A percentile compares a stretch with the other conserved stretches of the same genome.
Evolutionary conservation across 1,140 invertebrate species (phyloP).

Genomic region (Drosophila nebulosa): DNA sequence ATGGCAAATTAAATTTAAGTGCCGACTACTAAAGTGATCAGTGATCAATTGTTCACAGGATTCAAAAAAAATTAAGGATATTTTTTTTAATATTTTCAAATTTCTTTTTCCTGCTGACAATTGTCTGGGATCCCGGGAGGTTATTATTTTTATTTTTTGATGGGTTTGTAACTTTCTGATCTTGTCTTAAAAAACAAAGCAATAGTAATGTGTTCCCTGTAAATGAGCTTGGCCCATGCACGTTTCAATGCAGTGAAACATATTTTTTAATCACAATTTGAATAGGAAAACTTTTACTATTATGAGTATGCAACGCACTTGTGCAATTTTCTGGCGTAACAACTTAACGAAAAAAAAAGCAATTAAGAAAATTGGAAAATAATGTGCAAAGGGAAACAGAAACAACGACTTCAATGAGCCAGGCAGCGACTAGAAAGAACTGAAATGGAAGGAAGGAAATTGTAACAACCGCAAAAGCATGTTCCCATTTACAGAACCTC

Average conservation of each 20-base stretch:
- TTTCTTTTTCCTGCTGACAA: too few relatives aligned
- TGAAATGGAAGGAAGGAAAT: constrained; percentile 9
- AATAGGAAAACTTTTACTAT: neutral
- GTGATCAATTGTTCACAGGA: too few relatives aligned
- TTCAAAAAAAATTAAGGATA: too few relatives aligned
- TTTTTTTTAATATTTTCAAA: too few relatives aligned
- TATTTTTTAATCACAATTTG: neutral
- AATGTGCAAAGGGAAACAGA: neutral
- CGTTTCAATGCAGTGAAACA: neutral
- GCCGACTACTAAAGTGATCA: too few relatives aligned
- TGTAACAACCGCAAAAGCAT: constrained; percentile 15
- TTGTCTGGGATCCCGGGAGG: too few relatives aligned
- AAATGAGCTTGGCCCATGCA: neutral
- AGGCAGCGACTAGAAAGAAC: neutral
- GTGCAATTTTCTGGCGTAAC: neutral
- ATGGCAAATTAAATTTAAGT: too few relatives aligned
- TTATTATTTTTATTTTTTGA: too few relatives aligned
- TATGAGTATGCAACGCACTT: constrained; percentile 28
- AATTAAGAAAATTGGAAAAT: constrained; percentile 54
- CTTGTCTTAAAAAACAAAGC: too few relatives aligned
- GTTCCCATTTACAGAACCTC: constrained; percentile 16
- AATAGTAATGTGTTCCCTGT: too few relatives aligned
- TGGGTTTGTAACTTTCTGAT: too few relatives aligned
- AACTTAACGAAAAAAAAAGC: constrained; percentile 6
- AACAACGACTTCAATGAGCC: constrained; percentile 3